These are phyloP conservation scores for Emydocephalus ijimae DNA, from an alignment of 2,113 vertebrate species.

Conservation along the genomic window DNA sequence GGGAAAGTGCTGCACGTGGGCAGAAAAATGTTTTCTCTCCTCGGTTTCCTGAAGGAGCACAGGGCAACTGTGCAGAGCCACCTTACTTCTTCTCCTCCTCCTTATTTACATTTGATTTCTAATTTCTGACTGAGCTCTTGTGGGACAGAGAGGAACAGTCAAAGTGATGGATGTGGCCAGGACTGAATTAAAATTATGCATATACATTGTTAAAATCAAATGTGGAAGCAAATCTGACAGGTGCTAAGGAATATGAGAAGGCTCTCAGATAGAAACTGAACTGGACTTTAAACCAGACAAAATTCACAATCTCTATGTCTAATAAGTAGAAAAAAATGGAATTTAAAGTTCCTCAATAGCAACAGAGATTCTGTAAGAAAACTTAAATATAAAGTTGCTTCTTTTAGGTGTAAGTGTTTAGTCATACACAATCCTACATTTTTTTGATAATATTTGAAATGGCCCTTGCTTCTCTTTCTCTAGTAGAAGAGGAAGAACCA, in stretches of 20 bases:
- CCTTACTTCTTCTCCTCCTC: not conserved
- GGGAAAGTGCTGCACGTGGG: not conserved
- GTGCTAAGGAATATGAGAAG: not conserved
- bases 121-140: not conserved
- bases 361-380: not conserved
- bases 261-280: not conserved
- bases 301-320: not conserved
- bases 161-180: not conserved
- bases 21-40: not conserved
- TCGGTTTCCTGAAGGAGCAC: not conserved
- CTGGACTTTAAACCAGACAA: not conserved
- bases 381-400: not conserved
- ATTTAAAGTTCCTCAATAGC: not conserved
- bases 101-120: not conserved
- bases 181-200: not conserved
- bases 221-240: not conserved
- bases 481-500: not conserved
- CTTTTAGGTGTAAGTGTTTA: not conserved
- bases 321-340: not conserved
- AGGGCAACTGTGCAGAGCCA: not conserved
- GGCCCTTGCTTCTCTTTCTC: no score
- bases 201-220: not conserved
- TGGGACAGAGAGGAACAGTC: not conserved
- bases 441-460: not conserved
- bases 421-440: not conserved